These are phyloP conservation scores for Platygyra sinensis DNA, from an alignment of 64 coral and sea anemone genomes.

Conservation along the genomic window DNA sequence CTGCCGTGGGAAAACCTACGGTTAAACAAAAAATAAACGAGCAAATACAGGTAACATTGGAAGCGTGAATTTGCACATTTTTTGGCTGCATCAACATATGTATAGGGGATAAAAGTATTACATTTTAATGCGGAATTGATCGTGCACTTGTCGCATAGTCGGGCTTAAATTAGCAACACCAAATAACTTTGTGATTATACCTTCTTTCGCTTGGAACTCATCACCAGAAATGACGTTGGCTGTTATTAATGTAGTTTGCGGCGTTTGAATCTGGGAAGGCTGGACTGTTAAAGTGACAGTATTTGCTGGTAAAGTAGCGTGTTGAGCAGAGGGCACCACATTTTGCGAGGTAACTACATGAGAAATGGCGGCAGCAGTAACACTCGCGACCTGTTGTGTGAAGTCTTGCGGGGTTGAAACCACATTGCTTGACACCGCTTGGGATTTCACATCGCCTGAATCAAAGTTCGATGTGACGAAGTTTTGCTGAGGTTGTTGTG, in stretches of 20 bases:
- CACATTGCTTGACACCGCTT: conserved; percentile 55
- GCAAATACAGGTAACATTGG: neutral
- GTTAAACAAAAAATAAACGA: conserved; percentile 23
- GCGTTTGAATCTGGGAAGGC: conserved; percentile 75
- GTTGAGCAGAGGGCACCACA: conserved; percentile 30
- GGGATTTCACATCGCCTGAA: conserved; percentile 59
- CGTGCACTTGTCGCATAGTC: neutral
- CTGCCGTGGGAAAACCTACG: conserved; percentile 77
- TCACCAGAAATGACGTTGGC: conserved; percentile 84
- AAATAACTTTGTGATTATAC: conserved; percentile 27
- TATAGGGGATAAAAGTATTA: neutral
- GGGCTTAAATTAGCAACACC: neutral
- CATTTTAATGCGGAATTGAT: conserved; percentile 39
- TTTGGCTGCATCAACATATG: neutral
- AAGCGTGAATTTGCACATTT: neutral
- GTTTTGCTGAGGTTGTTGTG: conserved; percentile 80
- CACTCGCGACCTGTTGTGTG: conserved; percentile 54
- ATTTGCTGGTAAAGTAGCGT: conserved; percentile 62
- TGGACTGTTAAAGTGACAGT: conserved; percentile 83
- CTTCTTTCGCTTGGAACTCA: conserved; percentile 93
- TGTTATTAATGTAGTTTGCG: conserved; percentile 68
- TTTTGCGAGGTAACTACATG: conserved; percentile 53
- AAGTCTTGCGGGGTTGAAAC: conserved; percentile 62
- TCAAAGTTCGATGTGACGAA: conserved; percentile 62
- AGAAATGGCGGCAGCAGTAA: conserved; percentile 19